Evolutionary conservation across 1,140 invertebrate species (phyloP).

Genomic region (Nylanderia fulva): DNA sequence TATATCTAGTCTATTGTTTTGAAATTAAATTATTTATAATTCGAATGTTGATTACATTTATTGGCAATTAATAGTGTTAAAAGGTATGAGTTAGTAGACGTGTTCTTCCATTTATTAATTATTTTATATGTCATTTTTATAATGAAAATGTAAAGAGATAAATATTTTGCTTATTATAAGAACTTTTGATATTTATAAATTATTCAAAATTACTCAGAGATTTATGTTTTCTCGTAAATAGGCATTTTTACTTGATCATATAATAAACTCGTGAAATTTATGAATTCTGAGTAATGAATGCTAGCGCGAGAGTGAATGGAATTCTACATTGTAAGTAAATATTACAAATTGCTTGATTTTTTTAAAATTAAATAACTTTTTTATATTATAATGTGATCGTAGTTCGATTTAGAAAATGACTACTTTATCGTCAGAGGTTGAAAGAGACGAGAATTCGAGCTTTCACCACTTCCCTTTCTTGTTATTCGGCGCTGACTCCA

Average conservation of each 20-base stretch:
- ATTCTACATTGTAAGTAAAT: background rate
- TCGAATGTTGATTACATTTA: slow-evolving; percentile 1
- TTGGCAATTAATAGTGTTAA: slow-evolving; percentile 2
- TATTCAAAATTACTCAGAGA: background rate
- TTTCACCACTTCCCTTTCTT: slow-evolving; percentile 75
- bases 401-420: slow-evolving; percentile 53
- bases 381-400: slow-evolving; percentile 2
- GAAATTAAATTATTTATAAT: slow-evolving; percentile 43
- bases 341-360: background rate
- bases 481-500: slow-evolving; percentile 80
- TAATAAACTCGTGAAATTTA: background rate
- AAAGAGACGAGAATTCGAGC: slow-evolving; percentile 77
- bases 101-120: background rate
- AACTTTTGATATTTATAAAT: background rate
- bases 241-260: background rate
- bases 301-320: background rate
- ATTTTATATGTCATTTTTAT: background rate
- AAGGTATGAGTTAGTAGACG: background rate
- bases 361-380: background rate
- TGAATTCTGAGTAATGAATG: background rate
- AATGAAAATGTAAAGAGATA: background rate
- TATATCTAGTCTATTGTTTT: no score
- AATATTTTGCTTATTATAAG: background rate
- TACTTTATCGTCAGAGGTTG: slow-evolving; percentile 80
- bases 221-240: background rate